These are phyloP conservation scores for Siderastrea radians DNA, from an alignment of 92 coral and sea anemone species.

Conservation along the genomic window DNA sequence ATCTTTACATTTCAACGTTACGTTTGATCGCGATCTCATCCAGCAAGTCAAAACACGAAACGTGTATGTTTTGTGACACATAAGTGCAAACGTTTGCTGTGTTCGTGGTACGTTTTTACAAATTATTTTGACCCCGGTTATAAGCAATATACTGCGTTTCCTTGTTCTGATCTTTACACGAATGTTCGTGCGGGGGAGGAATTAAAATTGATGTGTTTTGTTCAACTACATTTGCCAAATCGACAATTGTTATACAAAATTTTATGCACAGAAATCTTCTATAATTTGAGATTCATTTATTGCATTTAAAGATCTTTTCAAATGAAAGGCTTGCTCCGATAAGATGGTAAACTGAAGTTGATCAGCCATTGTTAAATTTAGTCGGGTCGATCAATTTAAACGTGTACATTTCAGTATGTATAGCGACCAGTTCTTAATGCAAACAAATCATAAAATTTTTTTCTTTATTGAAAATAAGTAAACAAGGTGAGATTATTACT, in stretches of 20 bases:
- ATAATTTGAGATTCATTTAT: not conserved
- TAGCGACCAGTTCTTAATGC: not conserved
- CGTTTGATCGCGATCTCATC: not conserved
- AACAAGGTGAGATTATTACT: not conserved
- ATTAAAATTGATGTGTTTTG: not conserved
- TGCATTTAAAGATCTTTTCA: not conserved
- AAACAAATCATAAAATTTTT: not conserved
- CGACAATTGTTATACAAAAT: not conserved
- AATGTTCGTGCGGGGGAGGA: constrained; percentile 18
- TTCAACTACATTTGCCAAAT: not conserved
- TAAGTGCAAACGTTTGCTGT: not conserved
- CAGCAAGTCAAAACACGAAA: not conserved
- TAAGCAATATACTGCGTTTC: not conserved
- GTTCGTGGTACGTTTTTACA: not conserved
- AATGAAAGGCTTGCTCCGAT: no score
- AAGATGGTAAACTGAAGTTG: no score
- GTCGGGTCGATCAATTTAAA: not conserved
- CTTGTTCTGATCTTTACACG: not conserved
- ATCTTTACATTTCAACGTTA: not conserved
- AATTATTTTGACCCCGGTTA: not conserved
- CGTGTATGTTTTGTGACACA: not conserved
- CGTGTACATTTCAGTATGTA: not conserved
- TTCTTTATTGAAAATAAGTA: not conserved
- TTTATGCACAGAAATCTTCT: no score
- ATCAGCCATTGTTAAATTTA: not conserved